Conservation (phyloP, 1,140 invertebrate genomes). For the Drosophila neocordata region DNA sequence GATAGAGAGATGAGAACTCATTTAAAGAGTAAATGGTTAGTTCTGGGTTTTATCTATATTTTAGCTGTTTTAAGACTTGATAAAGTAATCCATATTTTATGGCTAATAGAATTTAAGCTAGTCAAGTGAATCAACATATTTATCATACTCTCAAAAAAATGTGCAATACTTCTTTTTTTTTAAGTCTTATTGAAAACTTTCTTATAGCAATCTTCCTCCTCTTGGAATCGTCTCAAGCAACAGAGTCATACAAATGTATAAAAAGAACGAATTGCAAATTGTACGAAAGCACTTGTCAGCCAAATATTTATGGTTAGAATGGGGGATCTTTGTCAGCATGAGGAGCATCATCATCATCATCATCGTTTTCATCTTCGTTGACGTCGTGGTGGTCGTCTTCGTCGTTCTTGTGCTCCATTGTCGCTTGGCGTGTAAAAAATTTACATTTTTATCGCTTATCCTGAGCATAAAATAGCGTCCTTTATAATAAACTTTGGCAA, state of each 20-base stretch:
- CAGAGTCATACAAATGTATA: constrained; percentile 23
- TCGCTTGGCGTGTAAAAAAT: constrained; percentile 77
- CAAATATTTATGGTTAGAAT: constrained; percentile 67
- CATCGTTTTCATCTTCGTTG: constrained; percentile 20
- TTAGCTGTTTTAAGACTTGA: too few species aligned
- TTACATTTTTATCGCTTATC: constrained; percentile 97
- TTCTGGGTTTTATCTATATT: too few species aligned
- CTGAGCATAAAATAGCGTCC: constrained; percentile 97
- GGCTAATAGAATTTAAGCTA: not conserved
- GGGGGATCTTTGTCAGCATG: constrained; percentile 45
- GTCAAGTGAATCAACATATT: not conserved
- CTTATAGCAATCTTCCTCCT: not conserved
- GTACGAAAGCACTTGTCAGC: constrained; percentile 68
- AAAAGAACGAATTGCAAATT: constrained; percentile 73
- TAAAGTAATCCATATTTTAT: too few species aligned
- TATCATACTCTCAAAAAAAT: not conserved
- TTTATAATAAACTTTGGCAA: constrained; percentile 98
- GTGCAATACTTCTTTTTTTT: not conserved
- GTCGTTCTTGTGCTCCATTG: constrained; percentile 32
- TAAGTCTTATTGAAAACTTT: constrained; percentile 32
- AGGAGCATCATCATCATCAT: constrained; percentile 27
- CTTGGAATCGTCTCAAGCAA: constrained; percentile 8
- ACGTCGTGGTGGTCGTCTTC: not conserved
- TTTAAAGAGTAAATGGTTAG: too few species aligned
- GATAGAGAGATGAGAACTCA: too few species aligned